Evolutionary conservation across 92 coral and sea anemone species (phyloP).

Genomic region (Palythoa heliodiscus): DNA sequence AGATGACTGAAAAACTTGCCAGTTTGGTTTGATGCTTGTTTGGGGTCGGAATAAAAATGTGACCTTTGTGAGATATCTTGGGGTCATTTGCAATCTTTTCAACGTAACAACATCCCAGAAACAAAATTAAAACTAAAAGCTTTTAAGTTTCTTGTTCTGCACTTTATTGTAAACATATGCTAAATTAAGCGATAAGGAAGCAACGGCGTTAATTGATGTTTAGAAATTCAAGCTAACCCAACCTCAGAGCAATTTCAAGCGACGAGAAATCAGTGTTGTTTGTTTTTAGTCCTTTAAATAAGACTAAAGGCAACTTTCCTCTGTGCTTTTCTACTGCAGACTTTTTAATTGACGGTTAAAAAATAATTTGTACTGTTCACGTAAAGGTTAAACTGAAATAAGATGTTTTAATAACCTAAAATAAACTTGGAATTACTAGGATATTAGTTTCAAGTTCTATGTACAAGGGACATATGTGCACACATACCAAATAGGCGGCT

Average conservation of each 20-base stretch:
- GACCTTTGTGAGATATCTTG: conserved; percentile 21
- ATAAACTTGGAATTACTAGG: no score
- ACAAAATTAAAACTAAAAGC: conserved; percentile 14
- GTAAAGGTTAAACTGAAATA: no score
- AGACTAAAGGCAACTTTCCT: background rate
- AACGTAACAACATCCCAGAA: conserved; percentile 2
- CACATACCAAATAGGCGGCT: background rate
- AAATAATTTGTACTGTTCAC: background rate
- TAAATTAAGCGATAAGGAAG: background rate
- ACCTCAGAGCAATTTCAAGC: background rate
- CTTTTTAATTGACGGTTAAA: background rate
- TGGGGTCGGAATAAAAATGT: background rate
- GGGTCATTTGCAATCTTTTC: conserved; percentile 18
- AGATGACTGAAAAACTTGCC: background rate
- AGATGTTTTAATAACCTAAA: no score
- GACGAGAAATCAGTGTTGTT: background rate
- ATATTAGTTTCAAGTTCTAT: background rate
- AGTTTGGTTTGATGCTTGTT: background rate
- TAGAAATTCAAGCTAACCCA: background rate
- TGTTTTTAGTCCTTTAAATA: background rate
- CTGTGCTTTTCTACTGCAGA: background rate
- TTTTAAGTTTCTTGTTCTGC: background rate
- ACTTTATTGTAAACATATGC: conserved; percentile 5
- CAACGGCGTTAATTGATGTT: background rate
- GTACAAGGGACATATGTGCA: background rate